These are phyloP conservation scores for Saguinus imperator DNA, from an alignment of 2,113 vertebrate species.

Conservation along the genomic window DNA sequence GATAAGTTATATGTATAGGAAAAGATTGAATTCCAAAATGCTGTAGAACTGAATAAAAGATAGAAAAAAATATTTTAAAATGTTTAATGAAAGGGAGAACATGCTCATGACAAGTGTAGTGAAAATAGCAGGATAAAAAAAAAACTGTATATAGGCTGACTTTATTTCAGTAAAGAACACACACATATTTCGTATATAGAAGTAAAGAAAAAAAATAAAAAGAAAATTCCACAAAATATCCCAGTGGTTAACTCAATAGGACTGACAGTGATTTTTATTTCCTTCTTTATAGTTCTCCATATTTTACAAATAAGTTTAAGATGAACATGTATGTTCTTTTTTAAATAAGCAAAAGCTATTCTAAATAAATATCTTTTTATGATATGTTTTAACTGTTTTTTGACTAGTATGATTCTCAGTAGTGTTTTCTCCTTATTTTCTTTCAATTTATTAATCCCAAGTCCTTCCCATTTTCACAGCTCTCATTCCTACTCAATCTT, in stretches of 20 bases:
- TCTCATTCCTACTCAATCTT: neutral
- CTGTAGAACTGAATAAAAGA: neutral
- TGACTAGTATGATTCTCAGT: neutral
- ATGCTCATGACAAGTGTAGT: neutral
- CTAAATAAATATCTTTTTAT: neutral
- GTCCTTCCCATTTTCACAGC: neutral
- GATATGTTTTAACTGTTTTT: neutral
- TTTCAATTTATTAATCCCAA: neutral
- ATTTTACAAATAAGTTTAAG: constrained; percentile 19
- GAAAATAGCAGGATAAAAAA: neutral
- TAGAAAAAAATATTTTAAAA: neutral
- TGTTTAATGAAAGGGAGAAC: neutral
- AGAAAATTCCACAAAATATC: neutral
- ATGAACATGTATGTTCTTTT: neutral
- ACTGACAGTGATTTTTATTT: neutral
- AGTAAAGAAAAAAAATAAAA: neutral
- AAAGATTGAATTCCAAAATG: neutral
- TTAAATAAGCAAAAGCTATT: neutral
- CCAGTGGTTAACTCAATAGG: neutral
- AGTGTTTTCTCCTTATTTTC: neutral
- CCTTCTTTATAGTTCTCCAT: neutral
- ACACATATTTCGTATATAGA: neutral
- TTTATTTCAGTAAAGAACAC: constrained; percentile 1
- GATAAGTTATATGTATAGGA: neutral
- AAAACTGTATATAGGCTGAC: neutral